Conservation (phyloP, 2,888 invertebrate genomes). For the Andrena fulva region DNA sequence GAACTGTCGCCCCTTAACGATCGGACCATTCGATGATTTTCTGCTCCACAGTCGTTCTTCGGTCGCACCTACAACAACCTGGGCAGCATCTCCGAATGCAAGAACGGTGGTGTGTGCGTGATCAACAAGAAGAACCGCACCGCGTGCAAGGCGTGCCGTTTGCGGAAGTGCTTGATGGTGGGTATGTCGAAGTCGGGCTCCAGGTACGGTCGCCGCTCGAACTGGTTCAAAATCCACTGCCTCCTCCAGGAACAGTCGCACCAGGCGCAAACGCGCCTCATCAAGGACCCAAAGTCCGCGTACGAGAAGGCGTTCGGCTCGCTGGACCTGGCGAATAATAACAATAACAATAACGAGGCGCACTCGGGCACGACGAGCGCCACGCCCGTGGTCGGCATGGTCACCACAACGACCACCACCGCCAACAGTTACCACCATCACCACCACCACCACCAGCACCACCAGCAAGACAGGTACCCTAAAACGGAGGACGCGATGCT, state of each 20-base stretch:
- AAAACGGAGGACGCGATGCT: slow-evolving; percentile 73
- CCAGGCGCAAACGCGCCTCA: slow-evolving; percentile 77
- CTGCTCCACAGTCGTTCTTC: slow-evolving; percentile 92
- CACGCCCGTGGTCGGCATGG: slow-evolving; percentile 52
- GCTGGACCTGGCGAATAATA: slow-evolving; percentile 79
- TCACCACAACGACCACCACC: slow-evolving; percentile 66
- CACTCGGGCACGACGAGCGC: slow-evolving; percentile 59
- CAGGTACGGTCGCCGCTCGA: slow-evolving; percentile 94
- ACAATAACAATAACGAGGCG: slow-evolving; percentile 66
- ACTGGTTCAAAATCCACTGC: slow-evolving; percentile 98
- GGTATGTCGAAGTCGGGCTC: slow-evolving; percentile 98
- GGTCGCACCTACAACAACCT: slow-evolving; percentile 96
- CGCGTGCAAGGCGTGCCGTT: slow-evolving; percentile 95
- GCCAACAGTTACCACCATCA: slow-evolving; percentile 71
- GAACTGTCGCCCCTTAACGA: slow-evolving; percentile 15
- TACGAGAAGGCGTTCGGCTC: slow-evolving; percentile 81
- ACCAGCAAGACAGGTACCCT: slow-evolving; percentile 73
- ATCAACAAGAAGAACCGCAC: slow-evolving; percentile 97
- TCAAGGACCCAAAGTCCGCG: slow-evolving; percentile 78
- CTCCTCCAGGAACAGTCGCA: slow-evolving; percentile 86
- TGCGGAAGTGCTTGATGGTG: slow-evolving; percentile 94
- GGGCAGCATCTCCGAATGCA: slow-evolving; percentile 95
- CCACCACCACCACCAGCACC: slow-evolving; percentile 62
- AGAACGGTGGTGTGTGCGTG: slow-evolving; percentile 96
- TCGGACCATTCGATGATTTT: slow-evolving; percentile 43